A percentile compares a stretch with the other conserved stretches of the same genome.
These are phyloP conservation scores for Carduelis carduelis DNA, from an alignment of 2,797 vertebrate species.

Conservation along the genomic window DNA sequence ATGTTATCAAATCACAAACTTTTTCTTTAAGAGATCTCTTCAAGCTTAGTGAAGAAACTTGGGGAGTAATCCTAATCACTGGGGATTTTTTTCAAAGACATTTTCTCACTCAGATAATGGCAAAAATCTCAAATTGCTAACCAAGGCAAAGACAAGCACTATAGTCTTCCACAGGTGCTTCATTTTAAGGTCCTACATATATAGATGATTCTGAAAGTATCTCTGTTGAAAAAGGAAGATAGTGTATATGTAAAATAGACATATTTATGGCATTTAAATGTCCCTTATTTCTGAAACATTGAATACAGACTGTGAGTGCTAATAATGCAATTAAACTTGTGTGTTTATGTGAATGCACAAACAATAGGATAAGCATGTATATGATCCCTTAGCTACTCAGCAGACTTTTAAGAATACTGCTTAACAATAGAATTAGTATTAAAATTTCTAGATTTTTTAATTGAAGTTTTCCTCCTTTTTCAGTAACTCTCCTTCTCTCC, in stretches of 20 bases:
- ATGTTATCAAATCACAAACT: neutral
- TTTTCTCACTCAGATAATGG: neutral
- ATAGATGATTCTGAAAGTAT: neutral
- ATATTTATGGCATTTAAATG: neutral
- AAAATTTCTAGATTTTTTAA: neutral
- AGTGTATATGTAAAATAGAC: neutral
- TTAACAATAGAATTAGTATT: neutral
- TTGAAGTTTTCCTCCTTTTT: neutral
- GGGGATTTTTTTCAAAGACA: neutral
- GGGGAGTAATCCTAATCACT: constrained; percentile 5
- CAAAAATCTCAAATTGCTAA: neutral
- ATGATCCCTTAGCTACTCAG: neutral
- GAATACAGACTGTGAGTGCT: neutral
- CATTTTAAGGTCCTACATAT: neutral
- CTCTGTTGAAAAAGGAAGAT: neutral
- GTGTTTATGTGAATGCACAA: neutral
- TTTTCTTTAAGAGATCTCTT: constrained; percentile 27
- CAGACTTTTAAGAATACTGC: neutral
- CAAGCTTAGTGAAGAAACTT: constrained; percentile 27
- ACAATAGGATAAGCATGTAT: neutral
- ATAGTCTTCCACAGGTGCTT: neutral
- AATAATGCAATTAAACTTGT: neutral
- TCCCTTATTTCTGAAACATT: neutral
- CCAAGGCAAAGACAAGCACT: neutral
- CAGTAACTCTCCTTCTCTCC: neutral